Evolutionary conservation across 2,113 vertebrate genomes (phyloP), one percentile per base, ranked within the genome.

Genomic region (Nesoenas mayeri): DNA sequence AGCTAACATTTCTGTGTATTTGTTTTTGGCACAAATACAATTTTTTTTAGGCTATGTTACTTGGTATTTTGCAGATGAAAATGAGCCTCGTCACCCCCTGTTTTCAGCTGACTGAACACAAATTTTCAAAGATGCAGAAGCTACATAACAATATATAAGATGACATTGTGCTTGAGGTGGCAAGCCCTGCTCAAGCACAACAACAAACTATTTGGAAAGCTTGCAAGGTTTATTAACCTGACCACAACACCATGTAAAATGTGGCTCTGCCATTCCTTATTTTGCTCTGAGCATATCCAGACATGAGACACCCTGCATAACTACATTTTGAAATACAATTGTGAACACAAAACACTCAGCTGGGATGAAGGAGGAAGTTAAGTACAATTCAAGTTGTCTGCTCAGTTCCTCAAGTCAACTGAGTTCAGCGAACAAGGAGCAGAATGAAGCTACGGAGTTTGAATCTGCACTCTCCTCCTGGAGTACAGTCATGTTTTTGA

Each of bases 191-290:
- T 84, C 64, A 54, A 69, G 73, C 74, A 78, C 42, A 88, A 8
- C 10, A 53, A 7, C 24, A 56, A 29, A 34, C 12, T 85, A 65
- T 51, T 60, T 75, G 48, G 71, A 91, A 91, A 91, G 53, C 86
- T 91, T 87, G 56, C 61, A 75, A 91, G 79, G 48, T 84, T 78
- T 93, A 89, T 92, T 86, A 93, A 81, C 38, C 60, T 84, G 86
- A 88, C 60, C 69, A 80, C 34, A 60, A 69, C 48, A 84, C 69
- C 77, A 71, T 53, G 57, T 34, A 89, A 95, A 92, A 93, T 25
- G 65, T 56, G 79, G 13, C 60, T 91, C 72, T 92, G 72, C 24
- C 61, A 57, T 75, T 82, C 72, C 70, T 72, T 53, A 79, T 60
- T 90, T 86, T 71, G 26, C 85, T 89, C 34, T 72, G 60, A 92